These are phyloP conservation scores for Ernsta delagoae DNA, from an alignment of 2,888 invertebrate genomes.

Conservation along the genomic window DNA sequence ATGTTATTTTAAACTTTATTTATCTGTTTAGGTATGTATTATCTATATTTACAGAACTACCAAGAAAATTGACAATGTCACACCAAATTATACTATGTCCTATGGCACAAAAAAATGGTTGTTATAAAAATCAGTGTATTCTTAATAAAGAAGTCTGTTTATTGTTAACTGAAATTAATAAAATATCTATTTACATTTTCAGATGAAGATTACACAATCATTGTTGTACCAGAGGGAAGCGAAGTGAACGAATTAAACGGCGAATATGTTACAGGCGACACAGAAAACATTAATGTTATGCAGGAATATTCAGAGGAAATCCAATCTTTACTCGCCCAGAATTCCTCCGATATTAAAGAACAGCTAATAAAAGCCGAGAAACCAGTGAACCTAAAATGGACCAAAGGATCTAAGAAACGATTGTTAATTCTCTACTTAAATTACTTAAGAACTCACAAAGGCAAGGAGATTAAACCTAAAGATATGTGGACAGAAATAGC, in stretches of 20 bases:
- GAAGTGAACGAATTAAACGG: conserved; percentile 57
- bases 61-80: too few relatives aligned
- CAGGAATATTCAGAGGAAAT: conserved; percentile 36
- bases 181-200: conserved; percentile 45
- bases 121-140: too few relatives aligned
- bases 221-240: conserved; percentile 73
- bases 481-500: conserved; percentile 72
- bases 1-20: too few relatives aligned
- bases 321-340: conserved; percentile 11
- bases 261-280: conserved; percentile 48
- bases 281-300: conserved; percentile 5
- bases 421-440: conserved; percentile 65
- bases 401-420: conserved; percentile 59
- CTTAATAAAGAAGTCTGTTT: too few relatives aligned
- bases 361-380: conserved; percentile 29
- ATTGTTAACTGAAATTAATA: background rate
- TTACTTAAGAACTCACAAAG: conserved; percentile 60
- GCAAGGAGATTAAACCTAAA: conserved; percentile 57
- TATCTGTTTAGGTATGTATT: too few relatives aligned
- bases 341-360: background rate
- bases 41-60: too few relatives aligned
- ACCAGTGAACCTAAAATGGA: conserved; percentile 57
- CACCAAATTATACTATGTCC: too few relatives aligned
- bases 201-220: conserved; percentile 78
- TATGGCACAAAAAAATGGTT: too few relatives aligned